These are phyloP conservation scores for Daboia siamensis DNA, from an alignment of 2,113 vertebrate genomes.

Conservation along the genomic window DNA sequence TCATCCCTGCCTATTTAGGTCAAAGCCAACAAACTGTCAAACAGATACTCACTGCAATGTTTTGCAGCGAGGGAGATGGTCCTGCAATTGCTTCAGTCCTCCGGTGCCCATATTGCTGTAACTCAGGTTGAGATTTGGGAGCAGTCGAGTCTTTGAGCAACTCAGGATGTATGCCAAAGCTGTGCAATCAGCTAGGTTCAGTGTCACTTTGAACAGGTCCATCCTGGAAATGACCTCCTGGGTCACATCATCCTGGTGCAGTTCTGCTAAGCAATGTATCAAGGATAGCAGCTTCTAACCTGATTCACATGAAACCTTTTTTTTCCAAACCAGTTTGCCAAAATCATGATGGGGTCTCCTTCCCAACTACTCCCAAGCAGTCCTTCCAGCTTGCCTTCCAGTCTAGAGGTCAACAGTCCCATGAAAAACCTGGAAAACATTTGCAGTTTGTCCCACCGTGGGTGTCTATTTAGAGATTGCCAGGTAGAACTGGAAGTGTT, in stretches of 20 bases:
- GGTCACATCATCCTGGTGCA: slow-evolving; percentile 52
- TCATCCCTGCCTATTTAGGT: background rate
- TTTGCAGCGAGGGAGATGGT: slow-evolving; percentile 66
- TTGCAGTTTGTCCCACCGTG: slow-evolving; percentile 59
- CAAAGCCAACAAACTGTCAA: background rate
- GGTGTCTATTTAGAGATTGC: slow-evolving; percentile 24
- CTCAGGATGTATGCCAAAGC: slow-evolving; percentile 64
- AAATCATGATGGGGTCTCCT: slow-evolving; percentile 8
- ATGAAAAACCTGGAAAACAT: slow-evolving; percentile 72
- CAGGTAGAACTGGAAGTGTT: background rate
- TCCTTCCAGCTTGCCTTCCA: slow-evolving; percentile 55
- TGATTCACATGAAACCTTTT: slow-evolving; percentile 47
- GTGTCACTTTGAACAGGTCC: slow-evolving; percentile 68
- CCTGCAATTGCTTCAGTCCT: slow-evolving; percentile 55
- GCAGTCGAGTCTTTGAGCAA: slow-evolving; percentile 51
- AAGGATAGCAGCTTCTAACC: slow-evolving; percentile 62
- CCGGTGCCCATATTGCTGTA: slow-evolving; percentile 69
- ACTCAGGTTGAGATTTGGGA: slow-evolving; percentile 67
- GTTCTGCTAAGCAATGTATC: slow-evolving; percentile 66
- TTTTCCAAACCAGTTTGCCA: slow-evolving; percentile 61
- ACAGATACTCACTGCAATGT: slow-evolving; percentile 63
- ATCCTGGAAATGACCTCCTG: slow-evolving; percentile 55
- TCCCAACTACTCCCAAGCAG: slow-evolving; percentile 35
- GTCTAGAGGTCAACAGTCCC: slow-evolving; percentile 54
- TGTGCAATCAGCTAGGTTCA: slow-evolving; percentile 68